Evolutionary conservation across 1,140 invertebrate genomes (phyloP).

Genomic region (Rhynchophorus ferrugineus): DNA sequence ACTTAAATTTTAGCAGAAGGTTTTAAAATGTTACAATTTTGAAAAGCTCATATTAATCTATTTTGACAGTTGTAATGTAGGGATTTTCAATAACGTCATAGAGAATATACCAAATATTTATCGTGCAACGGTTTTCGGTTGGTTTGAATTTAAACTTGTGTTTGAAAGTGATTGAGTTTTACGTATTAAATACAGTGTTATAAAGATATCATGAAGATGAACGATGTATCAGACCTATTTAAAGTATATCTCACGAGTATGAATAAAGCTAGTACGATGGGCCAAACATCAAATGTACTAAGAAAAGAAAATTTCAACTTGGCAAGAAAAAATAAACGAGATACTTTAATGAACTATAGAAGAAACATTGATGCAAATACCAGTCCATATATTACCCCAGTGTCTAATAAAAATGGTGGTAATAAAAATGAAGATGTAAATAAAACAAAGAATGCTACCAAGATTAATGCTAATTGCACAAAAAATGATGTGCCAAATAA

Average conservation of each 20-base stretch:
- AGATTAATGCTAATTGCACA: background rate
- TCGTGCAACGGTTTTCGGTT: too few relatives aligned
- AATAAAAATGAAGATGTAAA: background rate
- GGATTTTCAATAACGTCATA: too few relatives aligned
- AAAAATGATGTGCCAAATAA: constrained; percentile 10
- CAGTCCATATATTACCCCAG: constrained; percentile 12
- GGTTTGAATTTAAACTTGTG: too few relatives aligned
- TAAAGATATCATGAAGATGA: too few relatives aligned
- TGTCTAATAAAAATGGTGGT: background rate
- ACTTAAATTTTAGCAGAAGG: too few relatives aligned
- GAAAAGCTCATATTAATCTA: too few relatives aligned
- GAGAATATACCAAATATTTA: too few relatives aligned
- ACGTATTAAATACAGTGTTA: too few relatives aligned
- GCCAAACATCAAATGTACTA: background rate
- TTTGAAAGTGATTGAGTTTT: too few relatives aligned
- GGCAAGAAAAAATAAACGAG: constrained; percentile 18
- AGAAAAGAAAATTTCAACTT: constrained; percentile 8
- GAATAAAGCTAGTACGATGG: background rate
- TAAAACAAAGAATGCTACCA: background rate
- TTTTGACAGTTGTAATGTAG: too few relatives aligned
- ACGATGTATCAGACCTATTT: background rate
- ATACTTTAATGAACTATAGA: constrained; percentile 11
- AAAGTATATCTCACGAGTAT: background rate
- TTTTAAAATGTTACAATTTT: too few relatives aligned
- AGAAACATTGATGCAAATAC: constrained; percentile 19